These are phyloP conservation scores for Caenorhabditis macrosperma DNA, from an alignment of 2,888 invertebrate species.

Conservation along the genomic window DNA sequence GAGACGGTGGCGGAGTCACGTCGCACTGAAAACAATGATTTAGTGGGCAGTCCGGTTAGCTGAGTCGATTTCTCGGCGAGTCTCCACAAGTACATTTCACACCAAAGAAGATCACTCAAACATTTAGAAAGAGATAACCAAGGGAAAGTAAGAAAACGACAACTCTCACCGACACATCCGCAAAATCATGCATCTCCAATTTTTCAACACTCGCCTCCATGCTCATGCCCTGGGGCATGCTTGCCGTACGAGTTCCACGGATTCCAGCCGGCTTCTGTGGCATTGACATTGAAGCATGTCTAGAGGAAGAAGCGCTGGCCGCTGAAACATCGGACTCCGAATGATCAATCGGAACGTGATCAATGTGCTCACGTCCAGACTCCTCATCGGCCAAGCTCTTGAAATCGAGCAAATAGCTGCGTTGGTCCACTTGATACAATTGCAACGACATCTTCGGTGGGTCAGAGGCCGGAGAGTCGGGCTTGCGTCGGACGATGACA, in stretches of 20 bases:
- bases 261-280: slow-evolving; percentile 75
- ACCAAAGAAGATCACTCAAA: slow-evolving; percentile 16
- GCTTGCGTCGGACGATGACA: slow-evolving; percentile 93
- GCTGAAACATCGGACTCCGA: slow-evolving; percentile 59
- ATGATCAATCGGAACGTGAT: no score
- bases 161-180: slow-evolving; percentile 52
- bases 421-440: slow-evolving; percentile 98
- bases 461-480: slow-evolving; percentile 81
- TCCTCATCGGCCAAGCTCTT: slow-evolving; percentile 86
- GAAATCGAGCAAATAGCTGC: slow-evolving; percentile 96
- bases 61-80: neutral
- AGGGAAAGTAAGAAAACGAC: slow-evolving; percentile 12
- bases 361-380: slow-evolving; percentile 58
- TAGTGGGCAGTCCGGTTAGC: neutral
- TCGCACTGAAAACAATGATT: slow-evolving; percentile 60
- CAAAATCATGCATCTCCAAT: slow-evolving; percentile 52
- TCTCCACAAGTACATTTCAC: neutral
- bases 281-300: slow-evolving; percentile 80
- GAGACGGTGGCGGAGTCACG: slow-evolving; percentile 73
- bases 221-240: slow-evolving; percentile 73
- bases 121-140: neutral
- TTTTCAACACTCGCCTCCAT: slow-evolving; percentile 61
- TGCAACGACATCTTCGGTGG: slow-evolving; percentile 94
- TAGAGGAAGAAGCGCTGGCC: slow-evolving; percentile 74
- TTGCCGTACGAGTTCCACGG: slow-evolving; percentile 74